Evolutionary conservation across 2,888 invertebrate genomes (phyloP).

Genomic region (Tenthredo distinguenda): DNA sequence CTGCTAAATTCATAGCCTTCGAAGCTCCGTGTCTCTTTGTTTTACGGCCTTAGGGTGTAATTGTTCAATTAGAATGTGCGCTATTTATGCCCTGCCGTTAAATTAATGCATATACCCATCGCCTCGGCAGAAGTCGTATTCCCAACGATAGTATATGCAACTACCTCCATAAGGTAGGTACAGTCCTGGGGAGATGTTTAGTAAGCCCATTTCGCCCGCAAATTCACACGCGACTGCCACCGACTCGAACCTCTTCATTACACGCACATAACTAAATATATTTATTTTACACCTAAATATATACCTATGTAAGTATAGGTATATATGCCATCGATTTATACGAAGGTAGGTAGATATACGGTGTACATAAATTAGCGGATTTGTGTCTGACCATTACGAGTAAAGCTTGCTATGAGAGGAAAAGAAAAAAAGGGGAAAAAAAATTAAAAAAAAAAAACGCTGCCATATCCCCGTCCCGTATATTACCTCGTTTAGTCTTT

Average conservation of each 20-base stretch:
- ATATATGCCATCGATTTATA: neutral
- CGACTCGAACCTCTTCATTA: neutral
- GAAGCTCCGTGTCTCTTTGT: constrained; percentile 51
- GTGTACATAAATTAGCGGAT: constrained; percentile 31
- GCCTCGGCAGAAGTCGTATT: constrained; percentile 42
- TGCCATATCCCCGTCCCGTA: constrained; percentile 40
- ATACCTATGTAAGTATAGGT: neutral
- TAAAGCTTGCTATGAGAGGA: neutral
- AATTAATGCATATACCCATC: constrained; percentile 50
- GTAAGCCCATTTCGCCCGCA: neutral
- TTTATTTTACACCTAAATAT: neutral
- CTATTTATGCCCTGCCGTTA: constrained; percentile 50
- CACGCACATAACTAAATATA: neutral
- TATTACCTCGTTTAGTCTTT: constrained; percentile 52
- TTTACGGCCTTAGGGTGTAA: constrained; percentile 51
- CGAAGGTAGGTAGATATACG: neutral
- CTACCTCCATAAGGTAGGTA: constrained; percentile 24
- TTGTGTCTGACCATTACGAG: neutral
- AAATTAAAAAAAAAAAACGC: neutral
- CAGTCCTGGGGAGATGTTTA: constrained; percentile 30
- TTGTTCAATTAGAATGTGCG: constrained; percentile 53
- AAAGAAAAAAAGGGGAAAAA: neutral
- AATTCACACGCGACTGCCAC: neutral
- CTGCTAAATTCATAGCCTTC: constrained; percentile 51
- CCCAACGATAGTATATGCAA: neutral